These are phyloP conservation scores for Sphaeramia orbicularis DNA, from an alignment of 2,797 vertebrate species.

Conservation along the genomic window DNA sequence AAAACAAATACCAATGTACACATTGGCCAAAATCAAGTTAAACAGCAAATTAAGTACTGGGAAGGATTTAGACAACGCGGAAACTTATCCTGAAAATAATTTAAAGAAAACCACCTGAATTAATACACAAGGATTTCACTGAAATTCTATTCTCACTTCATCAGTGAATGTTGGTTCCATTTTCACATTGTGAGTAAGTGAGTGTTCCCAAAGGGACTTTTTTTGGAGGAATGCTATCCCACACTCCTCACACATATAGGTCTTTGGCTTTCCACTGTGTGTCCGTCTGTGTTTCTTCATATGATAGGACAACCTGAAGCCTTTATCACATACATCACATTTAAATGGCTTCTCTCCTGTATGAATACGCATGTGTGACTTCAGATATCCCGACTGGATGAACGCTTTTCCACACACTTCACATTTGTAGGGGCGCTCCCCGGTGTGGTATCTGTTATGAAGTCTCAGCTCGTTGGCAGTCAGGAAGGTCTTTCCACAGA, in stretches of 20 bases:
- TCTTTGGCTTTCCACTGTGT: conserved; percentile 72
- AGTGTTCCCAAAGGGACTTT: conserved; percentile 76
- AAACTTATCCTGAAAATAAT: background rate
- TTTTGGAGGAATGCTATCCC: conserved; percentile 68
- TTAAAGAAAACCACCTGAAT: background rate
- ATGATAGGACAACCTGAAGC: conserved; percentile 79
- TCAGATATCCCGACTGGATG: conserved; percentile 82
- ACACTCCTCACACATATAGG: conserved; percentile 73
- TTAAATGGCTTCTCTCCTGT: conserved; percentile 82
- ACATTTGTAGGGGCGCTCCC: conserved; percentile 82
- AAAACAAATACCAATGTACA: background rate
- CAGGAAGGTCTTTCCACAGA: conserved; percentile 81
- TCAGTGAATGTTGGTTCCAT: conserved; percentile 51
- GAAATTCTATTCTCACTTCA: conserved; percentile 69
- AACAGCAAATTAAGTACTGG: background rate
- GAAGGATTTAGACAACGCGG: background rate
- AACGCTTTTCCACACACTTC: conserved; percentile 81
- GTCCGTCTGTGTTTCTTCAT: conserved; percentile 81
- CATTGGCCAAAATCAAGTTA: conserved; percentile 6
- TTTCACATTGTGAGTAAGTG: conserved; percentile 70
- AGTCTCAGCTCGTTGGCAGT: conserved; percentile 80
- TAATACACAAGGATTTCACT: conserved; percentile 27
- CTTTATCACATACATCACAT: conserved; percentile 78
- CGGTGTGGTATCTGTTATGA: conserved; percentile 81
- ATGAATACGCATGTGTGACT: conserved; percentile 84